phyloP scores from a whole-genome alignment of 1,140 invertebrate genomes.

The Holotrichia oblita region DNA sequence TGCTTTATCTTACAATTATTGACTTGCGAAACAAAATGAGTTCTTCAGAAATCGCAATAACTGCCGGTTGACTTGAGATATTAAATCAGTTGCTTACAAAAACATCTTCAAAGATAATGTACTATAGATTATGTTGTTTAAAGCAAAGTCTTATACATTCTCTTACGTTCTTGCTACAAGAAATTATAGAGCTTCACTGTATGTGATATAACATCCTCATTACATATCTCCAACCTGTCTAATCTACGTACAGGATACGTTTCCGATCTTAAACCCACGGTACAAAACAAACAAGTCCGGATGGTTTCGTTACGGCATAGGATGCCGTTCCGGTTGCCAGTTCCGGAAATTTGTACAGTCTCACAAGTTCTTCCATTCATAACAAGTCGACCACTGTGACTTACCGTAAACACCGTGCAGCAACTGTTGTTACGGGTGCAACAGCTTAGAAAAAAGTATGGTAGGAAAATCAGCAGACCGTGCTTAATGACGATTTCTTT shows the following conservation, averaged over 20 bases:
- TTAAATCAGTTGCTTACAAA: no score
- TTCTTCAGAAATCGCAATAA: no score
- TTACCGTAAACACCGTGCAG: constrained; percentile 1
- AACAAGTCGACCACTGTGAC: background rate
- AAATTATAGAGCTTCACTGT: no score
- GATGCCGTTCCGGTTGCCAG: background rate
- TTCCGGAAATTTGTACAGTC: constrained; percentile 7
- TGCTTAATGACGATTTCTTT: background rate
- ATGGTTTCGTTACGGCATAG: background rate
- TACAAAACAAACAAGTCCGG: background rate
- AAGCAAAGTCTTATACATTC: no score
- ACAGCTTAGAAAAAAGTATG: constrained; percentile 13
- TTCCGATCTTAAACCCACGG: constrained; percentile 9
- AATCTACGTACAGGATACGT: background rate
- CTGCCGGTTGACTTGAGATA: no score
- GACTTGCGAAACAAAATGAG: no score
- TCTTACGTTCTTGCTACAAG: no score
- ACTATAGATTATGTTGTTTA: no score
- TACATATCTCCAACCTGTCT: background rate
- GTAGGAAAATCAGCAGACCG: constrained; percentile 12
- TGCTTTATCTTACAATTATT: no score
- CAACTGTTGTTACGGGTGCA: constrained; percentile 10
- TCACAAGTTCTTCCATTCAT: constrained; percentile 4
- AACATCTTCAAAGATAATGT: no score
- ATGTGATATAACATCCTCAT: background rate